These are phyloP conservation scores for Ondatra zibethicus DNA, from an alignment of 2,113 vertebrate genomes.

Conservation along the genomic window DNA sequence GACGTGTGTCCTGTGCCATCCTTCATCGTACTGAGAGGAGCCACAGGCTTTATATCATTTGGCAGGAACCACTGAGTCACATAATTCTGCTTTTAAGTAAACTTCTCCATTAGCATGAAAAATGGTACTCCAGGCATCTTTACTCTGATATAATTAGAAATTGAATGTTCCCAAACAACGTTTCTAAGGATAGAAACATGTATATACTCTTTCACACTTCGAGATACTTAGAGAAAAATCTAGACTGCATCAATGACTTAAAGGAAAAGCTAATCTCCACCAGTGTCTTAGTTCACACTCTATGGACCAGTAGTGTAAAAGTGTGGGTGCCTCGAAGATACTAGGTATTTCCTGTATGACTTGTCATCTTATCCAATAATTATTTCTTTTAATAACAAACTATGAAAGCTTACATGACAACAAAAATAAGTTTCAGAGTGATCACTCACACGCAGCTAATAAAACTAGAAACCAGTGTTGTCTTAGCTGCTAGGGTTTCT, in stretches of 20 bases:
- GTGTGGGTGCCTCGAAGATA: not conserved
- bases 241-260: not conserved
- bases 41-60: constrained; percentile 51
- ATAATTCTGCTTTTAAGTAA: constrained; percentile 71
- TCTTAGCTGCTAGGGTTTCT: not conserved
- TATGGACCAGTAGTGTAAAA: not conserved
- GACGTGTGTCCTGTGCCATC: not conserved
- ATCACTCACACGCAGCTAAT: not conserved
- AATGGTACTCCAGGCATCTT: constrained; percentile 39
- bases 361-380: not conserved
- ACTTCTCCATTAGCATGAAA: constrained; percentile 77
- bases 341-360: not conserved
- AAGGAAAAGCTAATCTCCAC: constrained; percentile 21
- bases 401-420: not conserved
- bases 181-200: constrained; percentile 52
- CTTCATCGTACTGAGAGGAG: constrained; percentile 53
- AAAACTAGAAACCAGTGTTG: not conserved
- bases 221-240: constrained; percentile 1
- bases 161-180: constrained; percentile 23
- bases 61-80: constrained; percentile 66
- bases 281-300: not conserved
- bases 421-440: not conserved
- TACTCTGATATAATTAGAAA: constrained; percentile 69
- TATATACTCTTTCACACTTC: not conserved
- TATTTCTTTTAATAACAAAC: not conserved